phyloP scores from a whole-genome alignment of 37 sponge, comb jelly and placozoan species.

The Oscarella lobularis region DNA sequence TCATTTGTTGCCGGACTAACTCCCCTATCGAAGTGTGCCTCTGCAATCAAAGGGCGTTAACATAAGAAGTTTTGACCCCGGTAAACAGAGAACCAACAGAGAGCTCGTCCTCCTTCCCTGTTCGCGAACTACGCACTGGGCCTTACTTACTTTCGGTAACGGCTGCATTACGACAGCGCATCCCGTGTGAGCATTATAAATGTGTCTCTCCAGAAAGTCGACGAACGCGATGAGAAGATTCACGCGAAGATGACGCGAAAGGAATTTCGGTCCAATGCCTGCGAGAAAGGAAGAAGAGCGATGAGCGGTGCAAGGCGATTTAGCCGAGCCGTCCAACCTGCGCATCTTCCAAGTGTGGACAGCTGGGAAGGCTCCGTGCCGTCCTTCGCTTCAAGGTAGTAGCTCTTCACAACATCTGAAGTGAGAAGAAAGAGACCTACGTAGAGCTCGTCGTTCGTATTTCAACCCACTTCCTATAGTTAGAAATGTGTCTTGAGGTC shows the following conservation, averaged over 20 bases:
- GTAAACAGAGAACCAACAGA: too few relatives aligned
- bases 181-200: slow-evolving; percentile 94
- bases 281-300: neutral
- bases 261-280: slow-evolving; percentile 78
- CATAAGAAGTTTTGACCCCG: too few relatives aligned
- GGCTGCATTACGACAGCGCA: slow-evolving; percentile 55
- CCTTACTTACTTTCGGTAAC: slow-evolving; percentile 67
- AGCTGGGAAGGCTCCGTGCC: neutral
- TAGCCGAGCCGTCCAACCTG: neutral
- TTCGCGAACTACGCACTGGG: too few relatives aligned
- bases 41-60: too few relatives aligned
- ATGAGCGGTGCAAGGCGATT: too few relatives aligned
- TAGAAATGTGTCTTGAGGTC: slow-evolving; percentile 76
- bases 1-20: too few relatives aligned
- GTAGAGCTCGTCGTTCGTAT: too few relatives aligned
- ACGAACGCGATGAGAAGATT: slow-evolving; percentile 73
- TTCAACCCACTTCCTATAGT: slow-evolving; percentile 61
- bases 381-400: neutral
- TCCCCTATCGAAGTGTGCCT: too few relatives aligned
- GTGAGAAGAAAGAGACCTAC: too few relatives aligned
- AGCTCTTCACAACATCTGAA: neutral
- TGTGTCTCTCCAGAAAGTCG: slow-evolving; percentile 82
- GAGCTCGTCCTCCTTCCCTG: too few relatives aligned
- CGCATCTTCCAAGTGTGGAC: neutral
- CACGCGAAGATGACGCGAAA: slow-evolving; percentile 69